Evolutionary conservation across 2,113 vertebrate genomes (phyloP).

Genomic region (Percina caprodes): DNA sequence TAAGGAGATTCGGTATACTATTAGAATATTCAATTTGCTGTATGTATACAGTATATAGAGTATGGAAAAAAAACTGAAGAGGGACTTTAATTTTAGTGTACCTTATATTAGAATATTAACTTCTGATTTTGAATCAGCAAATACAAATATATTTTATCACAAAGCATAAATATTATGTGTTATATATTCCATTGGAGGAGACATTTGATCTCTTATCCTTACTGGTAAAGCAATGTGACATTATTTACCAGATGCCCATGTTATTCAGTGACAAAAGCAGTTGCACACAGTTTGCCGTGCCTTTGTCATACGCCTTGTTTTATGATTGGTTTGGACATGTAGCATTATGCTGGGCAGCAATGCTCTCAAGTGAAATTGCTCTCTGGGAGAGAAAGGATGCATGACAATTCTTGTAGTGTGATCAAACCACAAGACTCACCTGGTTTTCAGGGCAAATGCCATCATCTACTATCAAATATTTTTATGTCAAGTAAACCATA

Average conservation of each 20-base stretch:
- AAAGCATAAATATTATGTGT: neutral
- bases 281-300: neutral
- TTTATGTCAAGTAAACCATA: neutral
- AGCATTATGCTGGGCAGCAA: neutral
- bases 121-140: neutral
- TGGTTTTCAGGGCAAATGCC: neutral
- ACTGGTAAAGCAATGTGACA: neutral
- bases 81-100: no score
- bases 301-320: constrained; percentile 7
- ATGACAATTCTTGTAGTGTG: neutral
- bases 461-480: neutral
- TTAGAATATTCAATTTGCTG: neutral
- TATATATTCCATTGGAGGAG: neutral
- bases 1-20: constrained; percentile 3
- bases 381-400: neutral
- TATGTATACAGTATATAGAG: neutral
- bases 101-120: neutral
- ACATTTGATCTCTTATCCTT: neutral
- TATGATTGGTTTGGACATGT: constrained; percentile 19
- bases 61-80: no score
- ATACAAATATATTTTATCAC: neutral
- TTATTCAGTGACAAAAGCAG: constrained; percentile 8
- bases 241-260: constrained; percentile 7
- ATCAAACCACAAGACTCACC: neutral
- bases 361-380: constrained; percentile 22